phyloP scores from a whole-genome alignment of 2,888 invertebrate species.

The Drosophila prostipennis region DNA sequence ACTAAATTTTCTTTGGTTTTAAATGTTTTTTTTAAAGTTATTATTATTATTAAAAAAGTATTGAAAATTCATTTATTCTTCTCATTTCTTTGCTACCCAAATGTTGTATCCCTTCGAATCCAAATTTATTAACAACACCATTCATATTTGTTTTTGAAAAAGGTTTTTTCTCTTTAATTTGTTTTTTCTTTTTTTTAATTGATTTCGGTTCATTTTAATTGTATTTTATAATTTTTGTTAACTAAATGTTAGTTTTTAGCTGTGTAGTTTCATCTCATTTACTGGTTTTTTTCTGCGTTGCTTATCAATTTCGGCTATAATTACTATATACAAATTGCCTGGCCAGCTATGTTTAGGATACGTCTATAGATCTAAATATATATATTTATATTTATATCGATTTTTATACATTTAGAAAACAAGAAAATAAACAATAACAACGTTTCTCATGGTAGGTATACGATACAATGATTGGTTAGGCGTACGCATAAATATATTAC shows the following conservation, averaged over 20 bases:
- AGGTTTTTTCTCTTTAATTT: slow-evolving; percentile 45
- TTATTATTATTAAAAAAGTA: too few species aligned
- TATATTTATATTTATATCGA: slow-evolving; percentile 43
- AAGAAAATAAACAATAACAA: slow-evolving; percentile 75
- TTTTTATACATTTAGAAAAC: slow-evolving; percentile 78
- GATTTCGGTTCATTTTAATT: slow-evolving; percentile 77
- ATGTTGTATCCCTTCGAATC: too few species aligned
- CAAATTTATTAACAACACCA: slow-evolving; percentile 40
- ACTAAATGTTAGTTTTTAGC: slow-evolving; percentile 70
- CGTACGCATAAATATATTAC: slow-evolving; percentile 68
- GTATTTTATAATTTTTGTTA: slow-evolving; percentile 81
- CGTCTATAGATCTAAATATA: slow-evolving; percentile 30
- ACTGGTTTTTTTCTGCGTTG: slow-evolving; percentile 36
- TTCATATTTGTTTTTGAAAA: slow-evolving; percentile 63
- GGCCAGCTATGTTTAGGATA: slow-evolving; percentile 55
- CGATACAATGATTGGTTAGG: slow-evolving; percentile 44
- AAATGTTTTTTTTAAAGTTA: too few species aligned
- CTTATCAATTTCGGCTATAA: slow-evolving; percentile 66
- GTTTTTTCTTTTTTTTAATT: slow-evolving; percentile 61
- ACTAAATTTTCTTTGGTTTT: too few species aligned
- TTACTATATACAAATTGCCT: slow-evolving; percentile 72
- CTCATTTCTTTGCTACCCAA: not conserved
- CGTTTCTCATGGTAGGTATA: slow-evolving; percentile 58
- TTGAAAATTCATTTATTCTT: too few species aligned
- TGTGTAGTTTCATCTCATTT: slow-evolving; percentile 39